phyloP scores from a whole-genome alignment of 2,797 vertebrate genomes.

The Sebastes miniatus region DNA sequence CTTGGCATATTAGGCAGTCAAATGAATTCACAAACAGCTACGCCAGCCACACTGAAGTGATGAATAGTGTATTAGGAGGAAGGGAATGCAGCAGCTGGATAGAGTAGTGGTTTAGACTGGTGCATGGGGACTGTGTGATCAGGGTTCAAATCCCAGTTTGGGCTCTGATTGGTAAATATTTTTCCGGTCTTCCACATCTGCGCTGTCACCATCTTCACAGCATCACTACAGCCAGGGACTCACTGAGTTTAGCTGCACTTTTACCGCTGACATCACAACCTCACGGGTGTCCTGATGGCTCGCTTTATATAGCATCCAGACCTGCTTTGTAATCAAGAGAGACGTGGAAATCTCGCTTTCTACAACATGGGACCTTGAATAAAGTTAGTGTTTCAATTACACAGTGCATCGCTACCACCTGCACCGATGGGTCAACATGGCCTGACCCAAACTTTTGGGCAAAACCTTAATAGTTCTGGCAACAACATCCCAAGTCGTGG shows the following conservation, averaged over 20 bases:
- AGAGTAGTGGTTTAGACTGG: background rate
- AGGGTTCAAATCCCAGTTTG: background rate
- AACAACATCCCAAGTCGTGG: background rate
- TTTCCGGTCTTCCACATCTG: no score
- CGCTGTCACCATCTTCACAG: no score
- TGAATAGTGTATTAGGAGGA: background rate
- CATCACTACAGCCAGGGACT: no score
- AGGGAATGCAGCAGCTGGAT: no score
- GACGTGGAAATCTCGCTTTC: no score
- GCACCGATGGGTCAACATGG: background rate
- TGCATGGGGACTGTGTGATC: background rate
- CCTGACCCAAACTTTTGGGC: background rate
- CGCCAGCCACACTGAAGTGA: background rate
- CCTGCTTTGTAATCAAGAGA: no score
- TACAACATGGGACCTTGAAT: background rate
- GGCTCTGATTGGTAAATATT: background rate
- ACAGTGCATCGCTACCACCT: background rate
- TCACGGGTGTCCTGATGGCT: no score
- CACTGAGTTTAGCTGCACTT: no score
- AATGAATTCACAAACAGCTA: background rate
- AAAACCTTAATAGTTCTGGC: background rate
- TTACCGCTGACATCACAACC: no score
- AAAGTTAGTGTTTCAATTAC: background rate
- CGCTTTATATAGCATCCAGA: no score
- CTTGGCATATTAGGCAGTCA: background rate